A percentile compares a stretch with the other conserved stretches of the same genome.
Evolutionary conservation across 2,113 vertebrate genomes (phyloP).

Genomic region (Corapipo altera): DNA sequence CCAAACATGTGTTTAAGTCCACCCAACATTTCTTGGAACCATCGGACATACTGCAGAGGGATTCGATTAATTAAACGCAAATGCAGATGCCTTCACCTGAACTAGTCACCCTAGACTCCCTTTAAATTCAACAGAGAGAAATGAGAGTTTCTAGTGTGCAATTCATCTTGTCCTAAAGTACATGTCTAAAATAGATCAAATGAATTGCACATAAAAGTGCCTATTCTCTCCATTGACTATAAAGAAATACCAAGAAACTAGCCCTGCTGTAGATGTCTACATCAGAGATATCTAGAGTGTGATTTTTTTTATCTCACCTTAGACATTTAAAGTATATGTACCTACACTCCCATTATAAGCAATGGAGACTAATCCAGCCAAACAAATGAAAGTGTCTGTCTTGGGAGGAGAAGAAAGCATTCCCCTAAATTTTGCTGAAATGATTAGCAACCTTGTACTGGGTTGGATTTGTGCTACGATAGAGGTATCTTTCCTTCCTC

Average conservation of each 20-base stretch:
- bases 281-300: constrained; percentile 7
- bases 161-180: constrained; percentile 61
- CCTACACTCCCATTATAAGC: not conserved
- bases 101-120: constrained; percentile 36
- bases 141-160: constrained; percentile 29
- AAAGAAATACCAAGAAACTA: constrained; percentile 42
- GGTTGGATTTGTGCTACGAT: not conserved
- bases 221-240: constrained; percentile 31
- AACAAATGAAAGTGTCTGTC: not conserved
- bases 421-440: not conserved
- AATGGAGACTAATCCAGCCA: not conserved
- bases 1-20: not conserved
- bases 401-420: not conserved
- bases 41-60: not conserved
- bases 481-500: not conserved
- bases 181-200: constrained; percentile 66
- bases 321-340: not conserved
- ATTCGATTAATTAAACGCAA: constrained; percentile 49
- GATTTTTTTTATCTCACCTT: constrained; percentile 41
- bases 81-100: constrained; percentile 54
- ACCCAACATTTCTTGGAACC: not conserved
- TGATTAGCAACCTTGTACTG: not conserved
- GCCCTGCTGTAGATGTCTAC: constrained; percentile 4
- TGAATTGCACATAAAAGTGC: constrained; percentile 59
- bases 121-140: constrained; percentile 59